Conservation (phyloP, 2,888 invertebrate species). For the Dynastes tityus region DNA sequence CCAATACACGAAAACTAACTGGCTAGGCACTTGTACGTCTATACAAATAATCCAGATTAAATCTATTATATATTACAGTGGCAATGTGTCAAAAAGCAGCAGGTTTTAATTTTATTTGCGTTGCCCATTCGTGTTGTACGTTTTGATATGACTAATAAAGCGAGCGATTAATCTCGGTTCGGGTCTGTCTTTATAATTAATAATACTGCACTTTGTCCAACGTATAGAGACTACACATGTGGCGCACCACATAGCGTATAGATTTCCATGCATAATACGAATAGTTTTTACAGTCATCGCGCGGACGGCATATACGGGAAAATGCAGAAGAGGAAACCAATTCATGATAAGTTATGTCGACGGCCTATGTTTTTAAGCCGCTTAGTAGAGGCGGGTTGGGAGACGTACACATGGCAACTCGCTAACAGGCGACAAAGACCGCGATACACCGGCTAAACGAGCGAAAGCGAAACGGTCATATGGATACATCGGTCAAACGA, state of each 20-base stretch:
- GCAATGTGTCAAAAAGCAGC: not conserved
- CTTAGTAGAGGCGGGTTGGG: slow-evolving; percentile 61
- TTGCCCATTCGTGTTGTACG: slow-evolving; percentile 4
- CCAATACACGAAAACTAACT: too few species aligned
- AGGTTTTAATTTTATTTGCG: slow-evolving; percentile 7
- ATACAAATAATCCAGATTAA: too few species aligned
- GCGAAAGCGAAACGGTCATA: slow-evolving; percentile 54
- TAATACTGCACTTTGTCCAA: slow-evolving; percentile 36
- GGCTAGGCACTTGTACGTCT: too few species aligned
- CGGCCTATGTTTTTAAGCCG: slow-evolving; percentile 65
- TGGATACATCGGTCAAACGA: slow-evolving; percentile 57
- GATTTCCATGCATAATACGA: slow-evolving; percentile 17
- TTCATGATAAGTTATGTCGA: slow-evolving; percentile 63
- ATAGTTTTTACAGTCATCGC: slow-evolving; percentile 47
- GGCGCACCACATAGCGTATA: not conserved
- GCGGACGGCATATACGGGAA: slow-evolving; percentile 32
- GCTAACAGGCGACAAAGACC: slow-evolving; percentile 61
- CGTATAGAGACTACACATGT: not conserved
- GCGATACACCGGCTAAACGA: slow-evolving; percentile 30
- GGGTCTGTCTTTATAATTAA: slow-evolving; percentile 36
- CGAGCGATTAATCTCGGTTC: slow-evolving; percentile 39
- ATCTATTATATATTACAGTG: too few species aligned
- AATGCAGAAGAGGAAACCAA: slow-evolving; percentile 57
- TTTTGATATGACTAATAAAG: slow-evolving; percentile 30
- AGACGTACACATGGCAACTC: slow-evolving; percentile 63